A percentile compares a stretch with the other conserved stretches of the same genome.
Evolutionary conservation across 2,888 invertebrate species (phyloP).

Genomic region (Protophormia terraenovae): DNA sequence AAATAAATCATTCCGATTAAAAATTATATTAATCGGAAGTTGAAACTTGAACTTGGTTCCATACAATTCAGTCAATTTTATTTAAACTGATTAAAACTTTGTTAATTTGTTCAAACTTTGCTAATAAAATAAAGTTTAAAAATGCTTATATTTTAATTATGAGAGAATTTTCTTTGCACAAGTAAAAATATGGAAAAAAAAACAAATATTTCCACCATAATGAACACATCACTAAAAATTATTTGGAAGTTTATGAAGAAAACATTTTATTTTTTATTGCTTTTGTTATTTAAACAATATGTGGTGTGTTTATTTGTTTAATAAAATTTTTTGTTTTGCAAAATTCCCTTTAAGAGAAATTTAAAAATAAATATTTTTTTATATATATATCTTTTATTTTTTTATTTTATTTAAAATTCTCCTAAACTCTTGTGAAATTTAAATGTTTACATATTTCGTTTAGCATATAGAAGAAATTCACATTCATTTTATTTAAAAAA

Average conservation of each 20-base stretch:
- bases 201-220: not conserved
- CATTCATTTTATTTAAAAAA: not conserved
- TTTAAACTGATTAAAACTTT: too few species aligned
- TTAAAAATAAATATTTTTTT: not conserved
- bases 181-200: too few species aligned
- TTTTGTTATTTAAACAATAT: not conserved
- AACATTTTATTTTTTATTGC: not conserved
- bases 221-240: constrained; percentile 4
- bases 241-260: not conserved
- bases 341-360: not conserved
- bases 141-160: too few species aligned
- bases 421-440: not conserved
- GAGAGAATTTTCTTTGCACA: too few species aligned
- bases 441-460: not conserved
- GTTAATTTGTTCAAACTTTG: too few species aligned
- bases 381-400: not conserved
- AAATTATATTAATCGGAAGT: too few species aligned
- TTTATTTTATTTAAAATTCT: not conserved
- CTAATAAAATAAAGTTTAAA: too few species aligned
- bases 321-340: not conserved
- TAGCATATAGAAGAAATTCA: not conserved
- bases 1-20: too few species aligned
- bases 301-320: not conserved
- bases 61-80: too few species aligned
- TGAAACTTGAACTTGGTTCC: too few species aligned